These are phyloP conservation scores for Euphysa ruthae DNA, from an alignment of 30 jellyfish, hydroid and myxozoan species.

Conservation along the genomic window DNA sequence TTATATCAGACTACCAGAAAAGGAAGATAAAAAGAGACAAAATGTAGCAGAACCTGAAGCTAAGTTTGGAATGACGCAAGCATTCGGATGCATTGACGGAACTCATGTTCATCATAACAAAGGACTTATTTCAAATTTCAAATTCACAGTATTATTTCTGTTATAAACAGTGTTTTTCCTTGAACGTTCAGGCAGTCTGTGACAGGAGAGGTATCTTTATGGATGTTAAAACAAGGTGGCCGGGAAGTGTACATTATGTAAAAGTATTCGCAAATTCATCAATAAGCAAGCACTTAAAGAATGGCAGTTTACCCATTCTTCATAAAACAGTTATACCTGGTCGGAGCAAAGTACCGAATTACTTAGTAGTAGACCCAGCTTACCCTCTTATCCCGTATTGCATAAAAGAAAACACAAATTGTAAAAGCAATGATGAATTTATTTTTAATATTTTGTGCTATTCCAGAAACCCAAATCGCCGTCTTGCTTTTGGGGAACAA, in stretches of 20 bases:
- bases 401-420: neutral
- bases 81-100: conserved; percentile 31
- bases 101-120: conserved; percentile 20
- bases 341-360: neutral
- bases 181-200: conserved; percentile 31
- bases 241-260: conserved; percentile 37
- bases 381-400: neutral
- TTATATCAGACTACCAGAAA: conserved; percentile 2
- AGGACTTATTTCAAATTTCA: conserved; percentile 9
- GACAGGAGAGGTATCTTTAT: conserved; percentile 20
- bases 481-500: neutral
- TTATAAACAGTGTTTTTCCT: too few species aligned
- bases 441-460: neutral
- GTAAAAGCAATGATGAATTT: neutral
- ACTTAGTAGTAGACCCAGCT: neutral
- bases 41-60: conserved; percentile 27
- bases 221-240: conserved; percentile 37
- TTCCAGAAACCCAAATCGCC: neutral
- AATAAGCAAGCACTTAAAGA: conserved; percentile 5
- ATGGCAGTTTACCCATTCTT: conserved; percentile 16
- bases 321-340: too few species aligned
- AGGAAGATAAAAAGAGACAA: conserved; percentile 9
- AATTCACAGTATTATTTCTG: conserved; percentile 11
- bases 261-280: conserved; percentile 32
- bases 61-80: conserved; percentile 26